phyloP scores from a whole-genome alignment of 2,797 vertebrate species.

The Steatocranus sp. region DNA sequence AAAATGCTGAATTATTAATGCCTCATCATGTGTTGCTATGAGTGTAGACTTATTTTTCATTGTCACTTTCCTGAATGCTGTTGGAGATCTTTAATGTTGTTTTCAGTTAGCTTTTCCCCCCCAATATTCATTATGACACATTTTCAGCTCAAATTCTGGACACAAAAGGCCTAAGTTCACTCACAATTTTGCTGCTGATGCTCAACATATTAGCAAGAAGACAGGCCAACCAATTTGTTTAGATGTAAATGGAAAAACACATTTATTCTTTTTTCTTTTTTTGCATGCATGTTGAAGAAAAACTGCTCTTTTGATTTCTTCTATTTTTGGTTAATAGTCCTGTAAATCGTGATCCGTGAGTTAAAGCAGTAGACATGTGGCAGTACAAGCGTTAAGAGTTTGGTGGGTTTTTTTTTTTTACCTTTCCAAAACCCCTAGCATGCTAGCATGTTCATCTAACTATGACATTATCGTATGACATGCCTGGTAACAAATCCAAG shows the following conservation, averaged over 20 bases:
- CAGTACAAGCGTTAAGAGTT: neutral
- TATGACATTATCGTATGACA: neutral
- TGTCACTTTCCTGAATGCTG: neutral
- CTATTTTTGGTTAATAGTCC: neutral
- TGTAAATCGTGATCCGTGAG: neutral
- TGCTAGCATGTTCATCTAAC: neutral
- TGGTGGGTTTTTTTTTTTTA: neutral
- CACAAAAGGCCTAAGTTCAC: neutral
- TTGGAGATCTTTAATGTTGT: neutral
- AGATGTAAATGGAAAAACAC: neutral
- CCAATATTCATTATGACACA: neutral
- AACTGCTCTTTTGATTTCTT: neutral
- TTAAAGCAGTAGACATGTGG: neutral
- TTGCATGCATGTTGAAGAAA: neutral
- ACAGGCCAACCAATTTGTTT: neutral
- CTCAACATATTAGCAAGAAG: neutral
- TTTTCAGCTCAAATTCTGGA: neutral
- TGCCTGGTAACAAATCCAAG: neutral
- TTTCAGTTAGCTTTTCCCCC: rapidly evolving
- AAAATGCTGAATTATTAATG: neutral
- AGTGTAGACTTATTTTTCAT: neutral
- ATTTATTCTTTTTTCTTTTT: neutral
- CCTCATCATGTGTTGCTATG: neutral
- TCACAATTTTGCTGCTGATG: neutral
- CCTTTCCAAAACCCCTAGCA: neutral